Evolutionary conservation across 2,888 invertebrate species (phyloP), one percentile per base, ranked within the genome.

Genomic region (Cordilura impudica): DNA sequence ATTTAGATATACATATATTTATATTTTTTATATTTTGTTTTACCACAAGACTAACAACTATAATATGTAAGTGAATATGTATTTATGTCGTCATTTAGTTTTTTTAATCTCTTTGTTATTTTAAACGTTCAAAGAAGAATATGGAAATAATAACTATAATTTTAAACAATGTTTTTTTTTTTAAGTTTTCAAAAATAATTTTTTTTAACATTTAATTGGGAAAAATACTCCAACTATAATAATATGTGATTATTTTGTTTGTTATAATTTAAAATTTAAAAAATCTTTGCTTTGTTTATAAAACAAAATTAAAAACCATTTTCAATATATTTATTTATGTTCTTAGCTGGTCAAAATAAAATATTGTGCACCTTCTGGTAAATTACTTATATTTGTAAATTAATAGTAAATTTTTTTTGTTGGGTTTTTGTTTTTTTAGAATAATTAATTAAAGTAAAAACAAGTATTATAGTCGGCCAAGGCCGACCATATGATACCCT

Each of bases 381-480:
- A 54, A 12, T 23, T 21, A 12, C 29, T 43, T 61, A 60, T 70
- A 35, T 65, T 67, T 71, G 39, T 16, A 49, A 39, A 63, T 61
- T 69, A 65, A 58, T 76, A 69, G 67, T 75, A 75, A 19, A 71
- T 53, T 21, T 10, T 31, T 21, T 63, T 45, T 23, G n/a, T 66
- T 29, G 18, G 5, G 12, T 0, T 29, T 35, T 63, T 65, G 16
- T 66, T 49, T 67, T 54, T 43, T 26, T 16, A 54, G 18, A 21
- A 53, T 26, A 53, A 58, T 73, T 60, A 54, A 14, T 26, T 66
- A 43, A 53, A 69, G 67, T 71, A 78, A 76, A 81, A 73, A 70
- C 45, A 39, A 66, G n/a, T n/a, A n/a, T n/a, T n/a, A n/a, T n/a
- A n/a, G n/a, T n/a, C n/a, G n/a, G n/a, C n/a, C n/a, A n/a, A n/a